A percentile compares a stretch with the other conserved stretches of the same genome.
Evolutionary conservation across 2,113 vertebrate species (phyloP).

Genomic region (Vidua macroura): DNA sequence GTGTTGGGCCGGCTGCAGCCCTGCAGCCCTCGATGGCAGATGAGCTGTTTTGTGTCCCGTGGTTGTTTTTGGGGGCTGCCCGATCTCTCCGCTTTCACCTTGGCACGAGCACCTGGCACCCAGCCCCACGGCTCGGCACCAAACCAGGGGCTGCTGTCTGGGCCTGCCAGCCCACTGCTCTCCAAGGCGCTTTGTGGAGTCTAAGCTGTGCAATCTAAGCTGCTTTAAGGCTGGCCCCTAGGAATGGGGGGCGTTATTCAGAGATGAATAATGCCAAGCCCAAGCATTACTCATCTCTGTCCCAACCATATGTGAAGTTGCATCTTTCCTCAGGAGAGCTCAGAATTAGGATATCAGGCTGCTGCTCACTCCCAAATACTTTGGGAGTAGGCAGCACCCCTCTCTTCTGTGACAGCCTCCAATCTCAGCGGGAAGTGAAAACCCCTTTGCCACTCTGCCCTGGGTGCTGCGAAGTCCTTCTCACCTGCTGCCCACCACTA

Average conservation of each 20-base stretch:
- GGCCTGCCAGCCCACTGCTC: not conserved
- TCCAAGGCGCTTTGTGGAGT: not conserved
- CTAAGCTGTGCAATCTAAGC: not conserved
- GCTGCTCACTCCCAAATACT: not conserved
- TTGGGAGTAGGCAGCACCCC: not conserved
- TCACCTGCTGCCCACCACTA: not conserved
- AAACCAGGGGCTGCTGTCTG: not conserved
- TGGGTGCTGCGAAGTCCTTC: not conserved
- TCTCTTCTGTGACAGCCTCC: not conserved
- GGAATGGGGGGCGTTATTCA: not conserved
- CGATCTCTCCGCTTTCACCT: not conserved
- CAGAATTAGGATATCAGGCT: not conserved
- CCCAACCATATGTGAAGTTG: not conserved
- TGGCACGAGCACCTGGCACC: constrained; percentile 5
- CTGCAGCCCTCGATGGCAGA: not conserved
- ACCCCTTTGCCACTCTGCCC: not conserved
- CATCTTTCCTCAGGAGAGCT: not conserved
- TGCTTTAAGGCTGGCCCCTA: not conserved
- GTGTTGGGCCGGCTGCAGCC: not conserved
- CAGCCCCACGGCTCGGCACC: not conserved
- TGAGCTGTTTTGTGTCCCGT: not conserved
- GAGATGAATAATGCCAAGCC: too few species aligned
- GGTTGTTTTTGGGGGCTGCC: not conserved
- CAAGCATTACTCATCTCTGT: not conserved
- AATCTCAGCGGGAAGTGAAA: fast-evolving